A percentile compares a stretch with the other conserved stretches of the same genome.
These are phyloP conservation scores for Criorhina ranunculi DNA, from an alignment of 2,888 invertebrate species.

Conservation along the genomic window DNA sequence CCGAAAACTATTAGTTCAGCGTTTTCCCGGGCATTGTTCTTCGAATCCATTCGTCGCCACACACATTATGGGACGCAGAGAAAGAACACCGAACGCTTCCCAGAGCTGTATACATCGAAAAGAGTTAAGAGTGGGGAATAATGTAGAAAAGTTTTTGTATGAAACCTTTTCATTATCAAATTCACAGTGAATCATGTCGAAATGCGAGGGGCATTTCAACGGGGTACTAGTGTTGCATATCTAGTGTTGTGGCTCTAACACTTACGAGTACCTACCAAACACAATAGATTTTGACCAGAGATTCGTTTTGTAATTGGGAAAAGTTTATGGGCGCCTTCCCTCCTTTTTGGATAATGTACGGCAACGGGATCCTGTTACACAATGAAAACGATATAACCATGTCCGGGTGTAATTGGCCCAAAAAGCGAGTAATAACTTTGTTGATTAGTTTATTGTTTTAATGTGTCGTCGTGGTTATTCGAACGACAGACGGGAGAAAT, in stretches of 20 bases:
- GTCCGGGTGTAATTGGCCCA: conserved; percentile 37
- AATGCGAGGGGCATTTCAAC: conserved; percentile 6
- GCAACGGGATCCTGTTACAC: background rate
- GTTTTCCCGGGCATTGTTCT: conserved; percentile 53
- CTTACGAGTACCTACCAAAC: background rate
- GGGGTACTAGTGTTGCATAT: background rate
- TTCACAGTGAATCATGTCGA: conserved; percentile 58
- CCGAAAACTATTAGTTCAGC: conserved; percentile 43
- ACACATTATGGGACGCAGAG: conserved; percentile 15
- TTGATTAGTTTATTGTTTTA: conserved; percentile 50
- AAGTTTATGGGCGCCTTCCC: conserved; percentile 9
- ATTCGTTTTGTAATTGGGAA: conserved; percentile 53
- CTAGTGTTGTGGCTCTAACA: background rate
- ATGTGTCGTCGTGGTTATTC: conserved; percentile 33
- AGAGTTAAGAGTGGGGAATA: conserved; percentile 37
- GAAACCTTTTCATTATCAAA: conserved; percentile 69
- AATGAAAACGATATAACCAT: conserved; percentile 41
- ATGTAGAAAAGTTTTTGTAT: conserved; percentile 59
- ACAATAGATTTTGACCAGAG: conserved; percentile 32
- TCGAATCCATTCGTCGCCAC: conserved; percentile 44
- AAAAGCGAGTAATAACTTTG: conserved; percentile 55
- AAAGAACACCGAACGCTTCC: conserved; percentile 19
- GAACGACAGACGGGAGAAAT: background rate
- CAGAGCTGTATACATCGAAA: background rate
- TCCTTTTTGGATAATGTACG: background rate